A percentile compares a stretch with the other conserved stretches of the same genome.
Conservation (phyloP, 2,113 vertebrate genomes). For the Alexandromys fortis region DNA sequence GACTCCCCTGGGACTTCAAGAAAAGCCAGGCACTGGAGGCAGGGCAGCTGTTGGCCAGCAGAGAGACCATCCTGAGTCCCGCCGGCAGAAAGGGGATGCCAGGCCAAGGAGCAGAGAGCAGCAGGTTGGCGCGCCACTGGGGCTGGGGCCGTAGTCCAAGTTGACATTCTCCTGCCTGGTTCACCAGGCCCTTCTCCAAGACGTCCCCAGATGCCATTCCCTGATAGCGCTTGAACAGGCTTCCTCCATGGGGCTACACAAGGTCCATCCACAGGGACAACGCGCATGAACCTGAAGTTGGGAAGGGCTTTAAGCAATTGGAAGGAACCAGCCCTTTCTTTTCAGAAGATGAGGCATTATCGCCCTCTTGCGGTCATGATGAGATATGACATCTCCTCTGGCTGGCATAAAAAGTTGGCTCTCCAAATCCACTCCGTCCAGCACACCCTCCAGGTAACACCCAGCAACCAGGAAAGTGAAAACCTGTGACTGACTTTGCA, state of each 20-base stretch:
- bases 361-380: slow-evolving; percentile 27
- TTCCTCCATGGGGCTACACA: neutral
- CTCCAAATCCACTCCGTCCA: neutral
- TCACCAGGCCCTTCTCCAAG: neutral
- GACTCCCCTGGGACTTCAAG: neutral
- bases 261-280: neutral
- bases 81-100: neutral
- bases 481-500: fast-evolving
- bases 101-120: neutral
- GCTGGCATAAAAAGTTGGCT: neutral
- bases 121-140: neutral
- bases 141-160: neutral
- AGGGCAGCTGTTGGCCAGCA: neutral
- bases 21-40: neutral
- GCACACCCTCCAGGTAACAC: neutral
- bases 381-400: neutral
- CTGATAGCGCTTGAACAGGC: neutral
- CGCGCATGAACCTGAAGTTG: neutral
- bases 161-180: neutral
- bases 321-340: fast-evolving
- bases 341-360: neutral
- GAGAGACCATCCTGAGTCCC: neutral
- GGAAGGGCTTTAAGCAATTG: neutral
- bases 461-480: neutral
- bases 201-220: neutral